Evolutionary conservation across 2,888 invertebrate genomes (phyloP), one percentile per base, ranked within the genome.

Genomic region (Tenthredo livida): DNA sequence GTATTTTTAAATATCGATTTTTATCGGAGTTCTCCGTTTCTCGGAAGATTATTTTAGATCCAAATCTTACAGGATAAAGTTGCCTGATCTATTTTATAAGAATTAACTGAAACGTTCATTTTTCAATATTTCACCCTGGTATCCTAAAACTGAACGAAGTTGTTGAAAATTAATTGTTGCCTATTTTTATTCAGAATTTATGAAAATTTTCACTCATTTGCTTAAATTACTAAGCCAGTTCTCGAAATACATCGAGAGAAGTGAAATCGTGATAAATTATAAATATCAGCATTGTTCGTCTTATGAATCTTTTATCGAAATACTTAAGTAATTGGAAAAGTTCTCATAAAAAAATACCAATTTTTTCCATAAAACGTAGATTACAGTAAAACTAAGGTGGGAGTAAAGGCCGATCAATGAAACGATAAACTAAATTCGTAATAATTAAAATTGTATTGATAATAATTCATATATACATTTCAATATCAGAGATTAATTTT

Each of bases 401-500:
- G 40, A 80, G 40, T 61, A 10, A 61, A 40, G 12, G 40, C 21
- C 1, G 58, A 21, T 21, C 3, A 65, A 37, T 61, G 12, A 61
- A 21, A 21, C 54, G 7, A 50, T n/a, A 17, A 43, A 10, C 29
- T 77, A 6, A 40, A 61, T 80, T 58, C 6, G 4, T 80, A 80
- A 61, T 21, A 80, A 61, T 50, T 33, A 29, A 29, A 40, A 80
- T 80, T 61, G 40, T 80, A 83, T 67, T 70, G 50, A 50, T 47
- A 50, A 70, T 29, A 33, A 83, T 83, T 67, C 61, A 70, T 83
- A 83, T 83, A 40, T 83, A 83, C 83, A 80, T 80, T 25, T 15
- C 17, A 25, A 78, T 54, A n/a, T 10, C 10, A n/a, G 9, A 83
- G 25, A 70, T 86, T 86, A 86, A 90, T 94, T 94, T 90, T 94